Evolutionary conservation across 2,888 invertebrate genomes (phyloP).

Genomic region (Lacanobia oleracea): DNA sequence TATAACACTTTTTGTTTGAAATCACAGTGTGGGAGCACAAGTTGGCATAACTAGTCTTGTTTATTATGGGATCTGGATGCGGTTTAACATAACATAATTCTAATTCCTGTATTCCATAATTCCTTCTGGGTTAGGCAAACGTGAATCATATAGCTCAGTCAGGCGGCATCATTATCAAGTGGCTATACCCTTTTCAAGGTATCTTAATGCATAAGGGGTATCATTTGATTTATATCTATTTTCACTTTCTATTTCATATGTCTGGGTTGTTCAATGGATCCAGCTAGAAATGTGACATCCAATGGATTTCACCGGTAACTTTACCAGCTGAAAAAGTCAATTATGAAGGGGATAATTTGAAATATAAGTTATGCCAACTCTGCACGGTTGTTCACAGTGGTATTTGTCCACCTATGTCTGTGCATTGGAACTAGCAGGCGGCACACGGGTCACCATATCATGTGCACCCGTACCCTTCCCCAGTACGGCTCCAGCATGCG

Average conservation of each 20-base stretch:
- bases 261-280: background rate
- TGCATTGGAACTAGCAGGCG: constrained; percentile 86
- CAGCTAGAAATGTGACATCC: background rate
- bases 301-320: background rate
- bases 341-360: background rate
- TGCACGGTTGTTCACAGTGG: constrained; percentile 84
- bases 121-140: background rate
- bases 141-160: background rate
- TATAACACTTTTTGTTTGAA: constrained; percentile 30
- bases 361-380: constrained; percentile 53
- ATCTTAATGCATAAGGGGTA: background rate
- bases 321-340: background rate
- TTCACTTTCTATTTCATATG: background rate
- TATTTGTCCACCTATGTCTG: constrained; percentile 88
- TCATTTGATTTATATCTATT: background rate
- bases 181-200: background rate
- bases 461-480: constrained; percentile 93
- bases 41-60: constrained; percentile 52
- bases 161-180: background rate
- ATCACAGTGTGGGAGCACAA: constrained; percentile 59
- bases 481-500: constrained; percentile 91
- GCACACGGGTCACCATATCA: constrained; percentile 93
- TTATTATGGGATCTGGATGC: background rate
- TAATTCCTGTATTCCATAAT: too few relatives aligned
- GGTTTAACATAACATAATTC: background rate